phyloP scores from a whole-genome alignment of 2,113 vertebrate species.

The Bostrychus sinensis region DNA sequence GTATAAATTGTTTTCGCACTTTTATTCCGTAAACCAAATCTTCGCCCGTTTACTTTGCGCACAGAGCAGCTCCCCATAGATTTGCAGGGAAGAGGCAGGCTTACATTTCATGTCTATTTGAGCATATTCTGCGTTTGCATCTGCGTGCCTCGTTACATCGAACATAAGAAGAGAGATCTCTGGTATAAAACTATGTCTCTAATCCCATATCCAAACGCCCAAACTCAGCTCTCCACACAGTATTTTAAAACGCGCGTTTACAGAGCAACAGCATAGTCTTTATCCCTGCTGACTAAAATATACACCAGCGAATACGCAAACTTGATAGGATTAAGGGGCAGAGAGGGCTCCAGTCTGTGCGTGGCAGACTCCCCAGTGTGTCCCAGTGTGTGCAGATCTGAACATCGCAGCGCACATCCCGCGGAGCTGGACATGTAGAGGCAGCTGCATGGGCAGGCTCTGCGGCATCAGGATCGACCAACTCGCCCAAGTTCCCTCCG shows the following conservation, averaged over 20 bases:
- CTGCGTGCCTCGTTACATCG: constrained; percentile 18
- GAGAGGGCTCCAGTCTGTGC: constrained; percentile 38
- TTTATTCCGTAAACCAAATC: constrained; percentile 18
- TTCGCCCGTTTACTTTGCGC: constrained; percentile 1
- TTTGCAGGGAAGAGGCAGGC: constrained; percentile 7
- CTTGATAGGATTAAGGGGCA: constrained; percentile 47
- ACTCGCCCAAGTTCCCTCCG: constrained; percentile 20
- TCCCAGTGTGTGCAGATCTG: no score
- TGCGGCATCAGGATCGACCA: constrained; percentile 40
- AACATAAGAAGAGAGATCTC: constrained; percentile 6
- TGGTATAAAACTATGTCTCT: background rate
- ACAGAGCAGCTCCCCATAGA: background rate
- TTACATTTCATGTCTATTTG: constrained; percentile 1
- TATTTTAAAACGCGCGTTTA: constrained; percentile 5
- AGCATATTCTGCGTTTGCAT: constrained; percentile 29
- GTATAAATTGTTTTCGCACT: constrained; percentile 7
- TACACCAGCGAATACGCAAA: constrained; percentile 49
- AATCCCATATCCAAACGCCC: constrained; percentile 1
- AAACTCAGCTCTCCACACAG: constrained; percentile 13
- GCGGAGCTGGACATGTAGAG: constrained; percentile 56
- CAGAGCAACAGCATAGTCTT: background rate
- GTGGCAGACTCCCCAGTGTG: constrained; percentile 63
- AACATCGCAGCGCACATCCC: constrained; percentile 62
- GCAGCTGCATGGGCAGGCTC: constrained; percentile 57
- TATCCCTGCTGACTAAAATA: constrained; percentile 9